Base-by-base conservation (phyloP, 2,888 invertebrate species). In the Drosophila fungiperda region DNA sequence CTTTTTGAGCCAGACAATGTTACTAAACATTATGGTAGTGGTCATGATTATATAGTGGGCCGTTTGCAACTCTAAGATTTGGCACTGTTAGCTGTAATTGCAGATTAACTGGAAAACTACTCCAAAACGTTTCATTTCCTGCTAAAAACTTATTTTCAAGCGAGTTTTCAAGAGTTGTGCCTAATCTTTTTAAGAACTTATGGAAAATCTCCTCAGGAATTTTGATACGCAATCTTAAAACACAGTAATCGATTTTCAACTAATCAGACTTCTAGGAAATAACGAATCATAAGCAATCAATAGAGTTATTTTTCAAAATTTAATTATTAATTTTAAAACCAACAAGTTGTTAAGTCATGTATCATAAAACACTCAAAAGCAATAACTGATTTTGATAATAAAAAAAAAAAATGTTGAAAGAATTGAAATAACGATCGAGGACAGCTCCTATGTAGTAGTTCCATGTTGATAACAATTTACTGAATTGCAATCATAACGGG, bases 21-120 rank as follows among this genome's bases (percentile, higher is more conserved):
- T 15, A 23, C 66, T 79, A 67, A 77, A 80, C 57, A 68, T 83
- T 78, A 76, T 71, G 83, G 59, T 80, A 68, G 73, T 72, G 66
- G 53, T 67, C 72, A 58, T 74, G 58, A 32, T 36, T 72, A 52
- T 72, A n/a, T 17, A 38, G 59, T 33, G 11, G 17, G 36, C 54
- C 40, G 36, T 62, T 52, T 23, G 36, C 57, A 32, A 45, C 49
- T 63, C 38, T 53, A 76, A 59, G 59, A 77, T 70, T 35, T 72
- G 52, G 61, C 73, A 63, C 76, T 71, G 76, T 33, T 29, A 9
- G 26, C 29, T n/a, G 29, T 20, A 64, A 54, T 49, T 58, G 42
- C 59, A 64, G 80, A 76, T 80, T 76, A 80, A 66, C 60, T 63
- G 76, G 57, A 53, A 68, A 48, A 17, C 55, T 63, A 74, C 58